Evolutionary conservation across 2,113 vertebrate species (phyloP).

Genomic region (Onychostruthus taczanowskii): DNA sequence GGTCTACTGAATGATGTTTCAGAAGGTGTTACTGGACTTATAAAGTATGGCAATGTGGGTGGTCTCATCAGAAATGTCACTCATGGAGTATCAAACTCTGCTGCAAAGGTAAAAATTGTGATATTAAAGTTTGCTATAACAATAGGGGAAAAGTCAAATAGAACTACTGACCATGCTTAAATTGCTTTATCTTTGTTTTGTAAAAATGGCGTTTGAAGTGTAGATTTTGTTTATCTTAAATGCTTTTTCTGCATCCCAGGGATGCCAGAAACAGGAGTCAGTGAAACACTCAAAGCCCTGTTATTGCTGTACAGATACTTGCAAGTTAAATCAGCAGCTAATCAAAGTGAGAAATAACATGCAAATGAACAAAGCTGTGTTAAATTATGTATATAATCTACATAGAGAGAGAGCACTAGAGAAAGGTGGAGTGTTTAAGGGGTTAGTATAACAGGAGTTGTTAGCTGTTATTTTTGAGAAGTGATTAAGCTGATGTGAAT

Average conservation of each 20-base stretch:
- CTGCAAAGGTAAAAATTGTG: constrained; percentile 86
- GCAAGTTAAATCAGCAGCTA: not conserved
- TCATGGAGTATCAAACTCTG: constrained; percentile 96
- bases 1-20: constrained; percentile 93
- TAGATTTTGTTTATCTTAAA: not conserved
- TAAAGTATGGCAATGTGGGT: constrained; percentile 94
- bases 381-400: not conserved
- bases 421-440: not conserved
- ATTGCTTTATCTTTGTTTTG: not conserved
- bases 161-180: not conserved
- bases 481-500: not conserved
- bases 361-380: not conserved
- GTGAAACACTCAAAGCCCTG: not conserved
- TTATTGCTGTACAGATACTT: not conserved
- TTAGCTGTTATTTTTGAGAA: not conserved
- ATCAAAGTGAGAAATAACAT: not conserved
- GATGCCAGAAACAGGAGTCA: not conserved
- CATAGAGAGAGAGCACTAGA: not conserved
- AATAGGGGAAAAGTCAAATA: not conserved
- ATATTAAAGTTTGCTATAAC: not conserved
- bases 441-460: not conserved
- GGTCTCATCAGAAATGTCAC: constrained; percentile 96
- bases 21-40: constrained; percentile 91
- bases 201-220: not conserved
- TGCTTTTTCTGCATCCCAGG: not conserved